Evolutionary conservation across 2,888 invertebrate genomes (phyloP).

Genomic region (Amblyjoppa proteus): DNA sequence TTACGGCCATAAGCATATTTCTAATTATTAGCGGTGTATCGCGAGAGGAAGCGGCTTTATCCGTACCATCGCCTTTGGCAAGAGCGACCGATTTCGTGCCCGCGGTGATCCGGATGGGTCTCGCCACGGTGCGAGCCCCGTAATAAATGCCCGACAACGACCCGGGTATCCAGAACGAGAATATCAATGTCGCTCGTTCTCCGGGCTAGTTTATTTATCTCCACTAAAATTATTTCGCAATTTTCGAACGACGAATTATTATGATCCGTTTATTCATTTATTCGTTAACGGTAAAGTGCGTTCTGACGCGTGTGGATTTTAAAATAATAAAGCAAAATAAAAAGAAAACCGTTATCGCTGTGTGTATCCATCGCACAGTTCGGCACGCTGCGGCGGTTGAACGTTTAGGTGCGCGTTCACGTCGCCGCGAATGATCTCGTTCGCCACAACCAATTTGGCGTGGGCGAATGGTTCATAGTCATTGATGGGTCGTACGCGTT

Average conservation of each 20-base stretch:
- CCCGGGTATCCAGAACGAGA: neutral
- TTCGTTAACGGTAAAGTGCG: neutral
- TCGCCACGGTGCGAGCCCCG: slow-evolving; percentile 78
- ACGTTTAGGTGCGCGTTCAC: slow-evolving; percentile 84
- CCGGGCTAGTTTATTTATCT: neutral
- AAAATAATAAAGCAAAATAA: neutral
- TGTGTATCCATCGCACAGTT: neutral
- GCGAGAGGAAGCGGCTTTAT: slow-evolving; percentile 44
- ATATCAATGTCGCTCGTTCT: slow-evolving; percentile 16
- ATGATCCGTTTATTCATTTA: neutral
- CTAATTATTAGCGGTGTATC: slow-evolving; percentile 76
- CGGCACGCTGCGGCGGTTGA: neutral
- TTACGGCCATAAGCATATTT: slow-evolving; percentile 82
- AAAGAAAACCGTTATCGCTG: slow-evolving; percentile 31
- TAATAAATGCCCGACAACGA: slow-evolving; percentile 34
- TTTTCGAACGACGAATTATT: neutral
- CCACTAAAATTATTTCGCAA: neutral
- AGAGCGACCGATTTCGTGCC: slow-evolving; percentile 39
- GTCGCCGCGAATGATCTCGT: slow-evolving; percentile 76
- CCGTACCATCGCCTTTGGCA: slow-evolving; percentile 23
- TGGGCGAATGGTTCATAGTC: slow-evolving; percentile 82
- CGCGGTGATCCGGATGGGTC: slow-evolving; percentile 4
- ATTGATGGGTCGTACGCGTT: slow-evolving; percentile 83
- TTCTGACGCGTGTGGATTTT: slow-evolving; percentile 12
- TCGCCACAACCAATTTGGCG: slow-evolving; percentile 81